These are phyloP conservation scores for Eupeodes corollae DNA, from an alignment of 1,140 invertebrate genomes.

Conservation along the genomic window DNA sequence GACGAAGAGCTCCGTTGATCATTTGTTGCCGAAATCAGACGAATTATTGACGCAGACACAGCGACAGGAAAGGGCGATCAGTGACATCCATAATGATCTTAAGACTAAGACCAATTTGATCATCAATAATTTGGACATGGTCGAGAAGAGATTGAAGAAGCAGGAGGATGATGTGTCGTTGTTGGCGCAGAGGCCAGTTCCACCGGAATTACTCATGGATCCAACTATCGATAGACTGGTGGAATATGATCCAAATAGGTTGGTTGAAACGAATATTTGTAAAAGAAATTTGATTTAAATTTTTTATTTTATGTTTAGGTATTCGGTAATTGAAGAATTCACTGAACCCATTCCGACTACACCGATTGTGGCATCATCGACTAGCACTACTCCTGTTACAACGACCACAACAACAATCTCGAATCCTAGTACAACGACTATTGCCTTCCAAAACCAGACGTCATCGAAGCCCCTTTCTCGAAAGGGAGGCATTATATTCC, in stretches of 20 bases:
- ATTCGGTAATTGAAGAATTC: conserved; percentile 26
- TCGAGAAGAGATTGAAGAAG: conserved; percentile 70
- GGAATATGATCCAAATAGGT: conserved; percentile 60
- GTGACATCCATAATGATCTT: conserved; percentile 73
- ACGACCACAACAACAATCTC: conserved; percentile 8
- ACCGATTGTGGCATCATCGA: conserved; percentile 11
- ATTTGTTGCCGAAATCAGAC: conserved; percentile 73
- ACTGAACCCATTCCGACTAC: conserved; percentile 31
- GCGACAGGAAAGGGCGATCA: conserved; percentile 73
- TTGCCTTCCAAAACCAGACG: conserved; percentile 1
- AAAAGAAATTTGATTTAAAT: conserved; percentile 2
- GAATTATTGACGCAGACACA: conserved; percentile 74
- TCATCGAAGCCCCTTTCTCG: conserved; percentile 34
- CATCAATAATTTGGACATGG: conserved; percentile 74
- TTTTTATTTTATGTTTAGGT: conserved; percentile 10
- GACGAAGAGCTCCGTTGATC: conserved; percentile 72
- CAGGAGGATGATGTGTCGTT: conserved; percentile 55
- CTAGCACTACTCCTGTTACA: conserved; percentile 3
- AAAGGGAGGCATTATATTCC: conserved; percentile 75
- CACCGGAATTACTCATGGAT: conserved; percentile 59
- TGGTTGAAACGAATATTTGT: conserved; percentile 12
- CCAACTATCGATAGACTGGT: conserved; percentile 64
- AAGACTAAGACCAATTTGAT: conserved; percentile 73
- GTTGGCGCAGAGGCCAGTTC: conserved; percentile 56
- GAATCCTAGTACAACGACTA: neutral